A percentile compares a stretch with the other conserved stretches of the same genome.
Evolutionary conservation across 1,140 invertebrate species (phyloP).

Genomic region (Saccostrea cuccullata): DNA sequence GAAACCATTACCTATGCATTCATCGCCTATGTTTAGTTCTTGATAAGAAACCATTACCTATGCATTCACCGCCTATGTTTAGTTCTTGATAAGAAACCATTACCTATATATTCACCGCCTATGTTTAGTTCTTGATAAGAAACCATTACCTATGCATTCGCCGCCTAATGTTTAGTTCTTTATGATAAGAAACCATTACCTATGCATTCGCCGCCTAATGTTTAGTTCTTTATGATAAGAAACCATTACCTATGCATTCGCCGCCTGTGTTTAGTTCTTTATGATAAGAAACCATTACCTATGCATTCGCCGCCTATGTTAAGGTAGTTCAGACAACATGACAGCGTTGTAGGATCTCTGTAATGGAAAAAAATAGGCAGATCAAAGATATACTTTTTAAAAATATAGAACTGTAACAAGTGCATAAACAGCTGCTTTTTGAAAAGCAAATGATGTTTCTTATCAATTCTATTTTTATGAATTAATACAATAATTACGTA

Average conservation of each 20-base stretch:
- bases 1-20: neutral
- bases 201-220: neutral
- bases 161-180: neutral
- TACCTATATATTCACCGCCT: neutral
- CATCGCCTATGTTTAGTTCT: no score
- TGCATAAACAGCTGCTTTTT: neutral
- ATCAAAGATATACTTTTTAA: no score
- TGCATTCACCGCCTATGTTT: no score
- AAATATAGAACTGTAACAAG: no score
- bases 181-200: neutral
- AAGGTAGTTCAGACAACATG: constrained; percentile 10
- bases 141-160: neutral
- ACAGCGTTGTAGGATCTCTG: neutral
- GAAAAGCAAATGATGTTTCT: neutral
- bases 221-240: neutral
- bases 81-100: no score
- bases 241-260: neutral
- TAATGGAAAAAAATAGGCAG: neutral
- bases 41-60: no score
- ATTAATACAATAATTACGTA: neutral
- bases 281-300: neutral
- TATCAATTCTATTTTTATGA: neutral
- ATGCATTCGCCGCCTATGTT: constrained; percentile 15
- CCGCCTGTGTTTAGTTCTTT: neutral
- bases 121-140: no score